Evolutionary conservation across 1,140 invertebrate genomes (phyloP).

Genomic region (Procambarus virginalis): DNA sequence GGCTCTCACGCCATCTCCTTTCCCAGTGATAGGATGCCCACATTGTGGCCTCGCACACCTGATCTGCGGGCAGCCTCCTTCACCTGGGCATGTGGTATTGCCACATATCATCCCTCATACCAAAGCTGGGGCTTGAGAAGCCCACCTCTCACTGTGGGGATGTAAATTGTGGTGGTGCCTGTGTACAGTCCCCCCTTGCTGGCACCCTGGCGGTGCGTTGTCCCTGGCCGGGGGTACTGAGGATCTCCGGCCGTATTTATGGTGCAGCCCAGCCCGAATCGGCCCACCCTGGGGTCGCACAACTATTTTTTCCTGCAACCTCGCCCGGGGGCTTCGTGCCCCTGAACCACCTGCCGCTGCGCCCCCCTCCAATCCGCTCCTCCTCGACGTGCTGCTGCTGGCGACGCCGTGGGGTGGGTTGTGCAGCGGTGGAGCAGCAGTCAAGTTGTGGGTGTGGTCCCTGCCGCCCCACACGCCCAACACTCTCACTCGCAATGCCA

Average conservation of each 20-base stretch:
- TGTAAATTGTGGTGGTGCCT: background rate
- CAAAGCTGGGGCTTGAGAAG: background rate
- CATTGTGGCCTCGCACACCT: background rate
- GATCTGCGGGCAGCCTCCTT: background rate
- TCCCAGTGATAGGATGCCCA: background rate
- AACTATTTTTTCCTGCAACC: conserved; percentile 20
- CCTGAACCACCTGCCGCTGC: background rate
- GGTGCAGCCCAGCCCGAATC: background rate
- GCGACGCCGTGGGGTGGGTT: background rate
- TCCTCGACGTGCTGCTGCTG: background rate
- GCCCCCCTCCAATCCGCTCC: background rate
- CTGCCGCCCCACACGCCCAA: background rate
- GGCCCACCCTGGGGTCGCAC: background rate
- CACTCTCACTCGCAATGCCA: background rate
- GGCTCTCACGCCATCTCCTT: background rate
- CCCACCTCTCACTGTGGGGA: conserved; percentile 7
- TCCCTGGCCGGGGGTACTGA: conserved; percentile 7
- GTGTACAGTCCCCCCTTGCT: conserved; percentile 12
- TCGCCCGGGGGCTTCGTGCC: background rate
- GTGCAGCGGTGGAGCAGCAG: background rate
- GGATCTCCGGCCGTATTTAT: background rate
- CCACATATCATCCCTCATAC: conserved; percentile 1
- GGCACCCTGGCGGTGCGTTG: background rate
- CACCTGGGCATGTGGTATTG: background rate
- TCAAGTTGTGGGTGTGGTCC: background rate